These are phyloP conservation scores for human DNA, from an alignment of 2,113 vertebrate species.

Conservation along the genomic window DNA sequence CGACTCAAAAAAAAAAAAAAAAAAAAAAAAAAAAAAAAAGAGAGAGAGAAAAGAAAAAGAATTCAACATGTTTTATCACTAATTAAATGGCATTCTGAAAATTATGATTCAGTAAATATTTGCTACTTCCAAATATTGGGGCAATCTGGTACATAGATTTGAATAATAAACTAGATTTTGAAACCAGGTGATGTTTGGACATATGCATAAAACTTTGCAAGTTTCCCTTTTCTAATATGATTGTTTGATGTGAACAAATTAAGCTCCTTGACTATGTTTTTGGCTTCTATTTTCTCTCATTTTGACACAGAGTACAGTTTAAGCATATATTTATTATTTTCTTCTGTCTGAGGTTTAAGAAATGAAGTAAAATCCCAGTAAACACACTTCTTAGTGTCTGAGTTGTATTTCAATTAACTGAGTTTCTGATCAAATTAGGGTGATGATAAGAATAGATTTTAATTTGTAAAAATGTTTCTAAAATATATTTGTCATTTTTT, in stretches of 20 bases:
- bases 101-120: conserved; percentile 59
- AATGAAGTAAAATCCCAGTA: not conserved
- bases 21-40: too few species aligned
- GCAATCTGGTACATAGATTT: not conserved
- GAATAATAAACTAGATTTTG: conserved; percentile 40
- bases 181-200: not conserved
- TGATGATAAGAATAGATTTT: not conserved
- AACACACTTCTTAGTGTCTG: not conserved
- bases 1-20: too few species aligned
- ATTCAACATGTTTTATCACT: conserved; percentile 30
- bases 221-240: not conserved
- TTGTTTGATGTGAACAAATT: not conserved
- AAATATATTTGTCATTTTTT: not conserved
- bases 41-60: conserved; percentile 43
- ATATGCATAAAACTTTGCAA: not conserved
- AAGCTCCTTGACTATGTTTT: not conserved
- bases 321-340: not conserved
- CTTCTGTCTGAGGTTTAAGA: not conserved
- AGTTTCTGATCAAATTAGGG: not conserved
- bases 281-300: not conserved
- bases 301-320: not conserved
- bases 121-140: not conserved
- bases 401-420: not conserved
- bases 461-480: not conserved
- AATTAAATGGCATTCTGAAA: conserved; percentile 75